Evolutionary conservation across 1,140 invertebrate species (phyloP), one percentile per base, ranked within the genome.

Genomic region (Drosophila ironensis): DNA sequence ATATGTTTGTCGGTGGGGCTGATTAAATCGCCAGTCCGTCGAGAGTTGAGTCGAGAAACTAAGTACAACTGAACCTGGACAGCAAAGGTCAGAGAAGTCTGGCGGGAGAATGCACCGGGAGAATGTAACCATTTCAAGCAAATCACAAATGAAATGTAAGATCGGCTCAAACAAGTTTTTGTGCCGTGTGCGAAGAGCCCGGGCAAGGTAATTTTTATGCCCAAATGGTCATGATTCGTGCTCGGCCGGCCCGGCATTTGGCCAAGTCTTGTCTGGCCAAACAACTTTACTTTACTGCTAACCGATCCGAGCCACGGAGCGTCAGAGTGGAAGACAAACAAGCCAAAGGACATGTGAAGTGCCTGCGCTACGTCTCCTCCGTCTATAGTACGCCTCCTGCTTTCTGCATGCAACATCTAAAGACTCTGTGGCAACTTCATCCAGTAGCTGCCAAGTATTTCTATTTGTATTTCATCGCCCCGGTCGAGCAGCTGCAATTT

Each of bases 391-490:
- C 54, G 60, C 16, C 24, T 17, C 20, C 19, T 12, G 47, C n/a
- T 44, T 1, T 33, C 35, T 11, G 37, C 41, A n/a, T n/a, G n/a
- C n/a, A n/a, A n/a, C n/a, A n/a, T n/a, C n/a, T n/a, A n/a, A n/a
- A n/a, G 20, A 12, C 45, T 60, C 45, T 51, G 47, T 47, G 42
- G 47, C 76, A 67, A 60, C 77, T 75, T 84, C 72, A 73, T 54
- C 61, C 80, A 82, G 80, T 84, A 84, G 80, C 80, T 84, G 80
- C 80, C 80, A 86, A 84, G 80, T 84, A 86, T 84, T 84, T 84
- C 80, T 84, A 84, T 84, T 84, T 84, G 80, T 86, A 84, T 84
- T 84, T 84, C 80, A 84, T 80, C 80, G 74, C 80, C 78, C 74
- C 40, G 64, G 42, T 60, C 69, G 67, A 63, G 80, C 80, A 86